Base-by-base conservation (phyloP, 2,888 invertebrate species). In the Brachyptera risi region DNA sequence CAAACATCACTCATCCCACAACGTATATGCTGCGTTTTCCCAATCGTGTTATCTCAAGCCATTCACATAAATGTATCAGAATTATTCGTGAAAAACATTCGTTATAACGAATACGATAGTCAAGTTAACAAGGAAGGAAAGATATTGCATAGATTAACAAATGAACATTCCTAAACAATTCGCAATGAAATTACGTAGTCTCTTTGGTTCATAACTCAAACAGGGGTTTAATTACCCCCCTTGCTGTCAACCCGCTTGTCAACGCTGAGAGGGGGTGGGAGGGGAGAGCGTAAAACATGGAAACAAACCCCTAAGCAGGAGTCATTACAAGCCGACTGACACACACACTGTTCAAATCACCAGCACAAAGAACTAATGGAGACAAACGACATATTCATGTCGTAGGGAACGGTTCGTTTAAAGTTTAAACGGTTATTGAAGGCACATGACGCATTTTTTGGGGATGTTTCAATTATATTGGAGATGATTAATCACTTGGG, bases 151-250 rank as follows among this genome's bases (percentile, higher is more conserved):
- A 47, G 38, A 54, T 54, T 54, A 54, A 54, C 54, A 54, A 54
- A 54, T 37, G 54, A 54, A 54, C 54, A 54, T 54, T 54, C 54
- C 54, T 54, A 35, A 37, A 37, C 54, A 54, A 54, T 54, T 54
- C 54, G 17, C 54, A 37, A 54, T 54, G 54, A 54, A 54, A 54
- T 54, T 37, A 54, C 35, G 19, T 17, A 54, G 35, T 54, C 54
- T 35, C 54, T 54, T 58, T 51, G 57, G 50, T 58, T 58, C 61
- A 61, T 61, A 61, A 61, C 61, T 61, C 61, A 61, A 61, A 26
- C 51, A 50, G 49, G 27, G 38, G 61, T 61, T 61, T 61, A 61
- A 61, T 61, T 61, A 51, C 61, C 61, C 61, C 58, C 58, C n/a
- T 38, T 27, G 58, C 61, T 50, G 61, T 61, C 61, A 61, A 40